Percentiles rank a stretch among this genome's conserved stretches.
phyloP scores from a whole-genome alignment of 2,888 invertebrate genomes.

The Latrodectus hesperus region DNA sequence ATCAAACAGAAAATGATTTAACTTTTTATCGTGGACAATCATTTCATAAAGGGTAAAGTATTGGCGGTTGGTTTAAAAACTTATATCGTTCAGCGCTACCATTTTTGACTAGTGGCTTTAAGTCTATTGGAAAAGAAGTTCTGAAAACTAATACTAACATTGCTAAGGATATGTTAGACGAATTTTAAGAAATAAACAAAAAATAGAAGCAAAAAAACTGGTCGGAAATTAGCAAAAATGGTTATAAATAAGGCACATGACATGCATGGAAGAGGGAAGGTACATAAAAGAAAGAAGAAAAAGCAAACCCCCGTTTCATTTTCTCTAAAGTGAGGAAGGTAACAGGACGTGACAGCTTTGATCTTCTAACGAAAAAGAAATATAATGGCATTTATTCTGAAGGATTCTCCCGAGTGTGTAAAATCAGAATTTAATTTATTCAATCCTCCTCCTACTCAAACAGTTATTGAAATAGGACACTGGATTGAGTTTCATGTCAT shows the following conservation, averaged over 20 bases:
- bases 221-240: neutral
- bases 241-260: neutral
- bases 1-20: constrained; percentile 16
- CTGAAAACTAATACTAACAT: constrained; percentile 6
- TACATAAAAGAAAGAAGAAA: neutral
- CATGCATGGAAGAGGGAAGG: neutral
- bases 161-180: constrained; percentile 9
- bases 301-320: neutral
- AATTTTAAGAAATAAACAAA: constrained; percentile 1
- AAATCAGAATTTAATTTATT: neutral
- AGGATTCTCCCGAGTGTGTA: neutral
- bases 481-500: neutral
- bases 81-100: constrained; percentile 3
- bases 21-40: neutral
- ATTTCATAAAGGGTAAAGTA: constrained; percentile 28
- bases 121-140: constrained; percentile 39
- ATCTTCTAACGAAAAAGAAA: neutral
- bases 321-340: neutral
- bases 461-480: neutral
- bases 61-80: constrained; percentile 24
- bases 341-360: neutral
- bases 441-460: neutral
- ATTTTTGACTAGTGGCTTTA: neutral
- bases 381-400: neutral
- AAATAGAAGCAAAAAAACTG: constrained; percentile 8